phyloP scores from a whole-genome alignment of 2,888 invertebrate genomes.

The Muschampia plurimacula region DNA sequence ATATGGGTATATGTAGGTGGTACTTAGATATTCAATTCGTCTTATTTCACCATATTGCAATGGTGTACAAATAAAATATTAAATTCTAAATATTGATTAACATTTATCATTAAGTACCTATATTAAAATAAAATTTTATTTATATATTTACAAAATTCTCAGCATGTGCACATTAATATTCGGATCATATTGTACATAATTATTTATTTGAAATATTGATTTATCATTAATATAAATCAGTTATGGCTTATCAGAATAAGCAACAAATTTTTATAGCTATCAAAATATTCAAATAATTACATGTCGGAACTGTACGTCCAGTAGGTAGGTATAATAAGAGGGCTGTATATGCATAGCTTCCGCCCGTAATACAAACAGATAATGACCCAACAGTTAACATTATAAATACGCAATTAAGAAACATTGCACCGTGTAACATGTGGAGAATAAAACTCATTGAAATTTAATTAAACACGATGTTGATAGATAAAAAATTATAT shows the following conservation, averaged over 20 bases:
- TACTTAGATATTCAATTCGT: too few species aligned
- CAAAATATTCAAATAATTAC: background rate
- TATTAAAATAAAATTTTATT: too few species aligned
- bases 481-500: slow-evolving; percentile 39
- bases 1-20: too few species aligned
- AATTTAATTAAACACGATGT: slow-evolving; percentile 35
- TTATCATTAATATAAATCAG: background rate
- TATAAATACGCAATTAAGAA: background rate
- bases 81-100: too few species aligned
- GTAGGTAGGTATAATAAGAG: background rate
- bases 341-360: background rate
- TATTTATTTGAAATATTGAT: too few species aligned
- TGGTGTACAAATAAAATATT: too few species aligned
- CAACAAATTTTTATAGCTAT: background rate
- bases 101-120: too few species aligned
- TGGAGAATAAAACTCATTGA: slow-evolving; percentile 24
- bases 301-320: background rate
- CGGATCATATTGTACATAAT: too few species aligned
- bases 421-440: background rate
- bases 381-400: background rate
- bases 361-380: background rate
- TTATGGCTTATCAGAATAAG: background rate
- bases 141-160: too few species aligned
- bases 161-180: too few species aligned
- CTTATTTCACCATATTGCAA: too few species aligned